Conservation (phyloP, 2,797 vertebrate species). For the Peromyscus aztecus region DNA sequence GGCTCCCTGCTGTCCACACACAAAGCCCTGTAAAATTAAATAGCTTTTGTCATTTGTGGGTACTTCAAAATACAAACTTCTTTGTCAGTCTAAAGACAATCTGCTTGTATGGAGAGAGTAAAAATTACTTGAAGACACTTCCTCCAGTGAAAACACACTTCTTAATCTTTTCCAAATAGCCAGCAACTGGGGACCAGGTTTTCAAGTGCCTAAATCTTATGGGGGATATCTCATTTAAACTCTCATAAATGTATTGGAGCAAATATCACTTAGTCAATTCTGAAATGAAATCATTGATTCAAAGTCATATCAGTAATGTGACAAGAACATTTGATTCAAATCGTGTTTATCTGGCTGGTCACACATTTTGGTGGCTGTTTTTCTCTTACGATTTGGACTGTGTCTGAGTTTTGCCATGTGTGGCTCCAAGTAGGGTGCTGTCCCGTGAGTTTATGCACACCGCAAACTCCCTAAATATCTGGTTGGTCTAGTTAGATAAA, state of each 20-base stretch:
- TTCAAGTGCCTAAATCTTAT: background rate
- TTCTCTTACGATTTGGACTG: background rate
- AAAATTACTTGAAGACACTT: background rate
- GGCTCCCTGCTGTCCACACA: background rate
- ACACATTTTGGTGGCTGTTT: background rate
- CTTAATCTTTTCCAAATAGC: background rate
- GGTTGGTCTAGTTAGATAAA: background rate
- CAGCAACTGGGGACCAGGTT: too few relatives aligned
- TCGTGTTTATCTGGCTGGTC: background rate
- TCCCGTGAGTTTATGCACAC: background rate
- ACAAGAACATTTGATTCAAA: background rate
- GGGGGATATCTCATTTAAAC: background rate
- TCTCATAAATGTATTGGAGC: background rate
- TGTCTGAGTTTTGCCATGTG: background rate
- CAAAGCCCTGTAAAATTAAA: background rate
- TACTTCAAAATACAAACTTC: background rate
- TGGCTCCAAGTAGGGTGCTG: background rate
- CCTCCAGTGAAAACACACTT: background rate
- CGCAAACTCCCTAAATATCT: background rate
- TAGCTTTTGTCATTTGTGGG: background rate
- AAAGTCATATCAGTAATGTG: background rate
- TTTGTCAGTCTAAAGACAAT: background rate
- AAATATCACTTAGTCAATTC: conserved; percentile 34
- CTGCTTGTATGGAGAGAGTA: background rate
- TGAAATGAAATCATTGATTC: conserved; percentile 39